Conservation (phyloP, 2,797 vertebrate species). For the Petrocephalus schoutedeni region DNA sequence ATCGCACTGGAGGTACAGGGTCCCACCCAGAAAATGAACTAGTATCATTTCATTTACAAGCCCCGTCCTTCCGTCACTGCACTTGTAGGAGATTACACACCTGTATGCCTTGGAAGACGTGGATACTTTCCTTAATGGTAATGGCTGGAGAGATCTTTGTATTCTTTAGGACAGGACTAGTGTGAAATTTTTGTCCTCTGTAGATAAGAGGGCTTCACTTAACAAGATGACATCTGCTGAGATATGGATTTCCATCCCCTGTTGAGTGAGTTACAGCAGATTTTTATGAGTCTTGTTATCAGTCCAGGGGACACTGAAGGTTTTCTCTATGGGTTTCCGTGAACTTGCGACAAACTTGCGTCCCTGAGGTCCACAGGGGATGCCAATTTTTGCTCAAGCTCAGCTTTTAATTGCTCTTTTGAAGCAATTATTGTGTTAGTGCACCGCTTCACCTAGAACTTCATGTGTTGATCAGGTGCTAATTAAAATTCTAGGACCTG, state of each 20-base stretch:
- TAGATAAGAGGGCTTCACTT: background rate
- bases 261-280: conserved; percentile 7
- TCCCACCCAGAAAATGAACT: background rate
- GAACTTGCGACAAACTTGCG: background rate
- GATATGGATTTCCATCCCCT: background rate
- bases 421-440: background rate
- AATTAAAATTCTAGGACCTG: conserved; percentile 2
- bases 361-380: background rate
- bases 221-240: background rate
- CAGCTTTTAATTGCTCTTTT: conserved; percentile 11
- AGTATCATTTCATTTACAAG: background rate
- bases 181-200: background rate
- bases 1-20: background rate
- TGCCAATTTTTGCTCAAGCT: background rate
- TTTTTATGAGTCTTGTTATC: background rate
- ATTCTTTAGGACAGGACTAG: background rate
- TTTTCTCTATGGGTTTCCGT: background rate
- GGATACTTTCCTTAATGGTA: background rate
- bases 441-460: background rate
- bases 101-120: background rate
- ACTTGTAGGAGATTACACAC: background rate
- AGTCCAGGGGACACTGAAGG: background rate
- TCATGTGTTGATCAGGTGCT: conserved; percentile 2
- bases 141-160: background rate
- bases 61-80: background rate